phyloP scores from a whole-genome alignment of 1,140 invertebrate genomes.

The Plectus sambesii region DNA sequence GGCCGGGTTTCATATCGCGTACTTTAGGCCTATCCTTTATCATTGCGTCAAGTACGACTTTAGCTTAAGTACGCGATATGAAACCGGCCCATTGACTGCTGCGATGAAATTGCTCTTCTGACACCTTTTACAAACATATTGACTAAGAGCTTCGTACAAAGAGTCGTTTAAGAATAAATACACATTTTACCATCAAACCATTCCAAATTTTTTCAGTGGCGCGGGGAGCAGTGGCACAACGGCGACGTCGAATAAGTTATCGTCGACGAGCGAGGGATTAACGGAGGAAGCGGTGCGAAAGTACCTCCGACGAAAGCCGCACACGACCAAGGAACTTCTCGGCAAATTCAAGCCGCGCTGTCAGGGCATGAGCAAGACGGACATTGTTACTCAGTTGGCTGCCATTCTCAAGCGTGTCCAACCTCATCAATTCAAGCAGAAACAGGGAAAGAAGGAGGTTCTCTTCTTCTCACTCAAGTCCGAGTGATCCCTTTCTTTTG shows the following conservation, averaged over 20 bases:
- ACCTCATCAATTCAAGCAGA: conserved; percentile 38
- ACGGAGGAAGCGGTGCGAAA: conserved; percentile 36
- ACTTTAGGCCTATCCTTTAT: too few relatives aligned
- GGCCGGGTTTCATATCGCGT: too few relatives aligned
- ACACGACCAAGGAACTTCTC: conserved; percentile 39
- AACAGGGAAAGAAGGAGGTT: conserved; percentile 35
- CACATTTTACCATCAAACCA: too few relatives aligned
- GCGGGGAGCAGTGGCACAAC: conserved; percentile 16
- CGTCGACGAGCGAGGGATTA: conserved; percentile 20
- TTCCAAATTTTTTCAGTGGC: too few relatives aligned
- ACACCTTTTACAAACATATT: too few relatives aligned
- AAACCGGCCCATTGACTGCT: too few relatives aligned
- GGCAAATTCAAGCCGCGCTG: conserved; percentile 32
- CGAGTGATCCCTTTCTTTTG: too few relatives aligned
- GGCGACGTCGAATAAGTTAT: conserved; percentile 1
- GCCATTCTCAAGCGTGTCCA: conserved; percentile 37
- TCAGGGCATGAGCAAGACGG: conserved; percentile 27
- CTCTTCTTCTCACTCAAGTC: conserved; percentile 35
- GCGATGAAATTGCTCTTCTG: too few relatives aligned
- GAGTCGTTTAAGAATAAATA: too few relatives aligned
- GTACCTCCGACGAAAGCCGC: conserved; percentile 33
- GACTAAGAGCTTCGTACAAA: too few relatives aligned
- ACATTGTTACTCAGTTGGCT: conserved; percentile 37
- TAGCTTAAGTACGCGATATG: too few relatives aligned
- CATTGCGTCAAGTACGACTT: too few relatives aligned